Percentiles rank a stretch among this genome's conserved stretches.
Conservation (phyloP, 2,113 vertebrate species). For the Rhabdomys dilectus region DNA sequence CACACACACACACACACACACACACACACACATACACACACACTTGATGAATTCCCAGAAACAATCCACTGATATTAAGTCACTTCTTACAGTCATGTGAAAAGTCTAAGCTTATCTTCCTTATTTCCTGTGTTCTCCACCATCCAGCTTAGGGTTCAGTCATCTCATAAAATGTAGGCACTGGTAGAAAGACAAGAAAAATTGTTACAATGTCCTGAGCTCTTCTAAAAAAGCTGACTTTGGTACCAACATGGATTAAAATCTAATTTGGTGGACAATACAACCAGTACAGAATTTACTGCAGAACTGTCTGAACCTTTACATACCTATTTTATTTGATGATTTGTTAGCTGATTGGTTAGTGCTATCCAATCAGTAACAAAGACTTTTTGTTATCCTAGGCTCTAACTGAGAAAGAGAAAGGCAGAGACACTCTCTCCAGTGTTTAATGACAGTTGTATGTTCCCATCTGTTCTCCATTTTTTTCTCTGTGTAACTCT, state of each 20-base stretch:
- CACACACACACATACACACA: neutral
- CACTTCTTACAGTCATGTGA: neutral
- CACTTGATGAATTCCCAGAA: neutral
- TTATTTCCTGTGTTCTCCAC: neutral
- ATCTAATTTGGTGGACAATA: neutral
- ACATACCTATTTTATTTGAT: neutral
- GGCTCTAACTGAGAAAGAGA: no score
- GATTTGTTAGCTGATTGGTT: no score
- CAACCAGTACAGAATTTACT: neutral
- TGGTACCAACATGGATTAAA: neutral
- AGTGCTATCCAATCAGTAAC: no score
- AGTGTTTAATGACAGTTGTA: no score
- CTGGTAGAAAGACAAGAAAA: neutral
- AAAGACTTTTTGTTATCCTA: no score
- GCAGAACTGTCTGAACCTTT: neutral
- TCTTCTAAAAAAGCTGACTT: neutral
- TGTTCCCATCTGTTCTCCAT: neutral
- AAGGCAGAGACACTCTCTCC: no score
- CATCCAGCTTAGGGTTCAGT: neutral
- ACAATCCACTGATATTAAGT: neutral
- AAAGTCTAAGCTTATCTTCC: neutral
- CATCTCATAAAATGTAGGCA: neutral
- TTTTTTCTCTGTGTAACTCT: neutral
- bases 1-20: neutral
- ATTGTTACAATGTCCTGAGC: neutral